These are phyloP conservation scores for Arrhamphus sclerolepis DNA, from an alignment of 2,797 vertebrate species.

Conservation along the genomic window DNA sequence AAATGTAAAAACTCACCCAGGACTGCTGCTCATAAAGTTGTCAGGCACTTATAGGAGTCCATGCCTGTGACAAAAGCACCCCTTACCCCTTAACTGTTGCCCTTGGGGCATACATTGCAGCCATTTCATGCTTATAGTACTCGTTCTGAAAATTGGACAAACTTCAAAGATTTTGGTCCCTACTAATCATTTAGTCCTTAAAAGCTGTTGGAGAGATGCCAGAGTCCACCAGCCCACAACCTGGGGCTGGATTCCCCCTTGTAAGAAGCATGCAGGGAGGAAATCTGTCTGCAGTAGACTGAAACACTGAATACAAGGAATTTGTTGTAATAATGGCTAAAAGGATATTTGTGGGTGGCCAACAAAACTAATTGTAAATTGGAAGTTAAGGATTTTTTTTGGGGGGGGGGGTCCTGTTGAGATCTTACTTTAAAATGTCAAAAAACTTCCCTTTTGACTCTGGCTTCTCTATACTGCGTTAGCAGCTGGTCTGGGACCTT, in stretches of 20 bases:
- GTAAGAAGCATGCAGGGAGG: conserved; percentile 36
- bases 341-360: conserved; percentile 6
- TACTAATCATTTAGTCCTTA: background rate
- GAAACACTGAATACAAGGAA: conserved; percentile 10
- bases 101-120: background rate
- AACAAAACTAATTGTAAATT: conserved; percentile 1
- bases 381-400: too few relatives aligned
- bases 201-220: conserved; percentile 55
- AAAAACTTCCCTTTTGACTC: conserved; percentile 1
- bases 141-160: background rate
- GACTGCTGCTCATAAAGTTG: too few relatives aligned
- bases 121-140: background rate
- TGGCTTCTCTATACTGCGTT: background rate
- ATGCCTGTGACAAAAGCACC: too few relatives aligned
- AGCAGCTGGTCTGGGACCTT: background rate
- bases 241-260: conserved; percentile 43
- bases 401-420: too few relatives aligned
- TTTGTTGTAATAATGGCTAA: conserved; percentile 9
- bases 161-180: background rate
- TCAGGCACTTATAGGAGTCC: too few relatives aligned
- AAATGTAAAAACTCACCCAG: too few relatives aligned
- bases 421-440: background rate
- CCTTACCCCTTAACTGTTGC: background rate
- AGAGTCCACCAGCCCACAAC: conserved; percentile 26
- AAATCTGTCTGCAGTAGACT: conserved; percentile 23